Evolutionary conservation across 92 coral and sea anemone genomes (phyloP).

Genomic region (Meandrina meandrites): DNA sequence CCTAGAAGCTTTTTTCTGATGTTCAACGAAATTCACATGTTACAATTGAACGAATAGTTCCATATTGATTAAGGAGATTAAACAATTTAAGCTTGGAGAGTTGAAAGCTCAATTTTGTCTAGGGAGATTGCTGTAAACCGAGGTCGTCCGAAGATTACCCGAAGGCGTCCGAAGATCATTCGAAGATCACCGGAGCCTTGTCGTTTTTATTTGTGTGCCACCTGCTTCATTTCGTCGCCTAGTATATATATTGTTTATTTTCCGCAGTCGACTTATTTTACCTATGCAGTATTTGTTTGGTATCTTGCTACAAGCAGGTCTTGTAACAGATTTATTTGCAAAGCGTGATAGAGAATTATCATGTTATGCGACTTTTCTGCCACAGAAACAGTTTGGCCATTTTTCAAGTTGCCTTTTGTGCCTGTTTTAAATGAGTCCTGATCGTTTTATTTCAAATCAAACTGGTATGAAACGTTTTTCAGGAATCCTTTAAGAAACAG

Average conservation of each 20-base stretch:
- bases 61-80: too few species aligned
- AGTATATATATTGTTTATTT: background rate
- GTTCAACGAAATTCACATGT: too few species aligned
- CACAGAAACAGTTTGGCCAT: background rate
- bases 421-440: background rate
- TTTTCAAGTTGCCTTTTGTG: background rate
- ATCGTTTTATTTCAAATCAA: background rate
- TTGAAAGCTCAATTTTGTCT: background rate
- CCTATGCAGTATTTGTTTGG: background rate
- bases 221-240: background rate
- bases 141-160: background rate
- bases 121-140: background rate
- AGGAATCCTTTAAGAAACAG: background rate
- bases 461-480: background rate
- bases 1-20: too few species aligned
- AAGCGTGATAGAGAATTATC: background rate
- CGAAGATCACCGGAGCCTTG: background rate
- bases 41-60: too few species aligned
- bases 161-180: background rate
- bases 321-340: slow-evolving; percentile 12
- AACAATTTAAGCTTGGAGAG: too few species aligned
- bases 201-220: background rate
- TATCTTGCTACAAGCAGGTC: slow-evolving; percentile 27
- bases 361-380: background rate
- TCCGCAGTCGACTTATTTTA: background rate